phyloP scores from a whole-genome alignment of 2,797 vertebrate species.

The Sebastes hopkinsi region DNA sequence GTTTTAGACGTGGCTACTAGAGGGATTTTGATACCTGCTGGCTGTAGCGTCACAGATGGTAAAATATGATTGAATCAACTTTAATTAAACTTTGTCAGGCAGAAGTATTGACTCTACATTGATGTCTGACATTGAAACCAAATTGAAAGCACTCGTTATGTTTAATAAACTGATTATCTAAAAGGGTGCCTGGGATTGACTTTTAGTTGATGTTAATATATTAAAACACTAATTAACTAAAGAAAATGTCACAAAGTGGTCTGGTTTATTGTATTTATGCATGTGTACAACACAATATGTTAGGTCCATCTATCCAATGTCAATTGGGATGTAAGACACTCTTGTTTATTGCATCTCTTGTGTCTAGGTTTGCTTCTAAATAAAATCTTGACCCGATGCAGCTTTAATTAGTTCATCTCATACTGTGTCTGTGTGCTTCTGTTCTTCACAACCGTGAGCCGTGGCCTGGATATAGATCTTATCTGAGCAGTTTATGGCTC shows the following conservation, averaged over 20 bases:
- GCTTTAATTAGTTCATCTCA: slow-evolving; percentile 16
- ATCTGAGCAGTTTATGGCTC: slow-evolving; percentile 7
- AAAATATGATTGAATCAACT: no score
- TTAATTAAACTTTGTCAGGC: background rate
- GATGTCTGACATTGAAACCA: background rate
- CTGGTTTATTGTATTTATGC: background rate
- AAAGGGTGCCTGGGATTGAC: background rate
- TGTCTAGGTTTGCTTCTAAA: background rate
- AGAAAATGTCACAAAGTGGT: no score
- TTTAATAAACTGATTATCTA: background rate
- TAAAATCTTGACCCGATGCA: background rate
- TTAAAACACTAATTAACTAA: background rate
- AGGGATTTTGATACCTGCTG: no score
- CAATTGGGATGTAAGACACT: background rate
- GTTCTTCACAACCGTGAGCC: background rate
- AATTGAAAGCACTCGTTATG: background rate
- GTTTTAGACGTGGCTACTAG: no score
- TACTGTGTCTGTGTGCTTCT: background rate
- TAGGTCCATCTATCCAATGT: background rate
- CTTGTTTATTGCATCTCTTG: background rate
- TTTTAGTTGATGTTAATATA: background rate
- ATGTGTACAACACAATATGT: background rate
- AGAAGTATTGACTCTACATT: background rate
- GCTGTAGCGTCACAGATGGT: no score
- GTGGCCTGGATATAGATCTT: background rate